phyloP scores from a whole-genome alignment of 53 echinoderm and acorn worm species.

The Patiria pectinifera region DNA sequence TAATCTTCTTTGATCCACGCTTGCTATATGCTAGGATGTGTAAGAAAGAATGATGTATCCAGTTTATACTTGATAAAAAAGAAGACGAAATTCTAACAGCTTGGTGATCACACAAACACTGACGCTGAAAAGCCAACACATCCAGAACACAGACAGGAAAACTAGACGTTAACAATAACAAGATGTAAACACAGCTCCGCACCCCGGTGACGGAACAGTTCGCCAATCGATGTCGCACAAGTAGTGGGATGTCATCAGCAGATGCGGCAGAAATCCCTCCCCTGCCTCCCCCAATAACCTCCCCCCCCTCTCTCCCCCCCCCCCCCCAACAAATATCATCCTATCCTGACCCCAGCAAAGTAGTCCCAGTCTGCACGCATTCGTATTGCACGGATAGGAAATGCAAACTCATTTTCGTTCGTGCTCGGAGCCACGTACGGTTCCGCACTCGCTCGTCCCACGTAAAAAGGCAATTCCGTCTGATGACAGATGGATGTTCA shows the following conservation, averaged over 20 bases:
- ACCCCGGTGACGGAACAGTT: neutral
- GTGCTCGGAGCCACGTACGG: neutral
- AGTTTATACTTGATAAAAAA: too few species aligned
- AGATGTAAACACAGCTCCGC: neutral
- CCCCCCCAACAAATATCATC: neutral
- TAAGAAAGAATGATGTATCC: too few species aligned
- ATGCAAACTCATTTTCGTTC: conserved; percentile 5
- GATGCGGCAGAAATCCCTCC: neutral
- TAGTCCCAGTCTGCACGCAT: neutral
- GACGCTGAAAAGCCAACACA: neutral
- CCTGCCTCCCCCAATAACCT: neutral
- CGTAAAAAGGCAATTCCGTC: neutral
- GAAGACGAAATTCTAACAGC: too few species aligned
- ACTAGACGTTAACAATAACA: neutral
- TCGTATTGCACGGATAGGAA: neutral
- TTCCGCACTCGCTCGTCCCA: neutral
- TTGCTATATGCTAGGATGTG: too few species aligned
- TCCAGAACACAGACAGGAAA: neutral
- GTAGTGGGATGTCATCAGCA: conserved; percentile 2
- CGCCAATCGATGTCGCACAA: neutral
- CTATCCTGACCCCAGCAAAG: neutral
- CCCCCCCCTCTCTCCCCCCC: neutral
- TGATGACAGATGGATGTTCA: conserved; percentile 1
- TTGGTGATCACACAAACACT: neutral
- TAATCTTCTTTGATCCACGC: too few species aligned